Evolutionary conservation across 2,888 invertebrate genomes (phyloP).

Genomic region (Peribatodes rhomboidaria): DNA sequence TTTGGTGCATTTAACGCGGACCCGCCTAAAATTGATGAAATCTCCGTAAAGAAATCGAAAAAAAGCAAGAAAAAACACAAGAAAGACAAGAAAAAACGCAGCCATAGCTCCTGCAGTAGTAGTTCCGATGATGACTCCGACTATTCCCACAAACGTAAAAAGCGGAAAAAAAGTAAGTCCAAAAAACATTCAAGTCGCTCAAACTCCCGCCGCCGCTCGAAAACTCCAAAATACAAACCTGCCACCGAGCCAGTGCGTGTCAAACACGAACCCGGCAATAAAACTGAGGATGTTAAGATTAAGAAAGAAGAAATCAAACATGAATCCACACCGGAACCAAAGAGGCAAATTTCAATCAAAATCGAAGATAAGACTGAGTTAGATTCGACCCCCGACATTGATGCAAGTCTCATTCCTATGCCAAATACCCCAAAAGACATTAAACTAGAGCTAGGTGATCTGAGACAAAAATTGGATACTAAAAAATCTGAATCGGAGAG

Average conservation of each 20-base stretch:
- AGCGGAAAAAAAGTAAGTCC: constrained; percentile 85
- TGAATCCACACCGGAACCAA: constrained; percentile 55
- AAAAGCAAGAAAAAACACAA: constrained; percentile 88
- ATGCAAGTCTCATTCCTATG: constrained; percentile 74
- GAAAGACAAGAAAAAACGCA: constrained; percentile 85
- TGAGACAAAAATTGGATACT: constrained; percentile 55
- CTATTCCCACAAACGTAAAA: constrained; percentile 85
- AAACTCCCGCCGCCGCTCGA: constrained; percentile 54
- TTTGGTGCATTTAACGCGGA: constrained; percentile 92
- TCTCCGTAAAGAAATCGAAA: constrained; percentile 76
- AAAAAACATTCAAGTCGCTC: constrained; percentile 69
- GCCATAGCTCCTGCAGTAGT: constrained; percentile 74
- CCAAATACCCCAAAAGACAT: constrained; percentile 73
- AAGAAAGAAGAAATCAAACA: constrained; percentile 44
- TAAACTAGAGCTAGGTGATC: constrained; percentile 59
- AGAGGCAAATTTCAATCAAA: constrained; percentile 57
- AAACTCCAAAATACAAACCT: constrained; percentile 64
- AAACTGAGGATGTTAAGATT: constrained; percentile 24
- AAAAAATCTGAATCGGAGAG: constrained; percentile 61
- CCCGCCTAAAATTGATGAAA: constrained; percentile 86
- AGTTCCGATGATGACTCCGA: constrained; percentile 76
- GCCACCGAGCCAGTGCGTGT: constrained; percentile 54
- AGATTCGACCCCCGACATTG: constrained; percentile 53
- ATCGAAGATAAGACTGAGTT: constrained; percentile 51
- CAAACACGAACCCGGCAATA: constrained; percentile 50